Evolutionary conservation across 2,888 invertebrate species (phyloP), one percentile per base, ranked within the genome.

Genomic region (Anoplius nigerrimus): DNA sequence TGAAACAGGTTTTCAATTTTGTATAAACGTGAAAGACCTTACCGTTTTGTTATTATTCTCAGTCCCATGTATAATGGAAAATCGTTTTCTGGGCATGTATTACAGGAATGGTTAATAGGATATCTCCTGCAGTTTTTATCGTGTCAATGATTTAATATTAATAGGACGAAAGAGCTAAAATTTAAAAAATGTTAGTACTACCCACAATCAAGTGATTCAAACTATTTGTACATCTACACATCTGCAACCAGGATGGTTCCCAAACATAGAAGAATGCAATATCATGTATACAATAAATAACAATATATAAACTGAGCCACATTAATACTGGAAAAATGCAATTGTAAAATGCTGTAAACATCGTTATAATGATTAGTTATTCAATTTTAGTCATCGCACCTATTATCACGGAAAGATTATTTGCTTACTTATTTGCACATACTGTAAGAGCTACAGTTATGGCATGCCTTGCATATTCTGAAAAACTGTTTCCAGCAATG

Each of bases 161-260:
- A 69, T 62, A 63, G 46, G 21, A 21, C 21, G 27, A 67, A 75
- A 75, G 65, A 60, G 65, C 62, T 62, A 63, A 72, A 74, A 69
- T 64, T 69, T 16, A 58, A 60, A 62, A 56, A 55, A 18, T 15
- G 16, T 43, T 21, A 53, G 18, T 59, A 6, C 3, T 60, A 42
- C 58, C 22, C 13, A 42, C 18, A 20, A 60, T 51, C 20, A 42
- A 64, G 51, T 56, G 24, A 63, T 8, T 57, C n/a, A 27, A 51
- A 21, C 13, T 13, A 55, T n/a, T 43, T 21, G 20, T 6, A 45
- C 46, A 20, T 27, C n/a, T 34, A 34, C 34, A 34, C 11, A 34
- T 34, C 34, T 13, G 1, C 11, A 24, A 34, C 34, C 6, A 2
- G 34, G 34, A 6, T 34, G 34, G 8, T 34, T 13, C 11, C 6